A percentile compares a stretch with the other conserved stretches of the same genome.
Conservation (phyloP, 1,140 invertebrate species). For the Planococcus citri region DNA sequence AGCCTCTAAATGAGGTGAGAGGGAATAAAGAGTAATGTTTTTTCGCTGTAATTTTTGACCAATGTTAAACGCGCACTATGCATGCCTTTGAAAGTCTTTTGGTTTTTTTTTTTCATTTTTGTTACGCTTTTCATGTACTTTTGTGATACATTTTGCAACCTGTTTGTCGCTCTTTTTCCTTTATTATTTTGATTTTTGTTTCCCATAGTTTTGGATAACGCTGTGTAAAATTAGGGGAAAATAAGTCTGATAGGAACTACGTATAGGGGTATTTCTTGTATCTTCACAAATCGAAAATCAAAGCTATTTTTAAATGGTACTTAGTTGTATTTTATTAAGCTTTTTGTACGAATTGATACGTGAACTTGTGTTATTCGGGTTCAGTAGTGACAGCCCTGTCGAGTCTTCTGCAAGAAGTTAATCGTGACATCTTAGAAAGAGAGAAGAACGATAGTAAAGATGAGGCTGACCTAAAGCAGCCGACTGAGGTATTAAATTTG, state of each 20-base stretch:
- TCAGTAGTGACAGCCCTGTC: conserved; percentile 58
- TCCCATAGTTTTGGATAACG: neutral
- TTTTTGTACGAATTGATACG: neutral
- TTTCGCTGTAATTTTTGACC: neutral
- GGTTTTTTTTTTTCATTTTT: no score
- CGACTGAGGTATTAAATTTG: neutral
- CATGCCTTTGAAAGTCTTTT: conserved; percentile 11
- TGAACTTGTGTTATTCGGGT: conserved; percentile 21
- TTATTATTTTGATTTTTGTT: neutral
- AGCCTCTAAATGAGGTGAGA: conserved; percentile 23
- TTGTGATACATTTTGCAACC: conserved; percentile 1
- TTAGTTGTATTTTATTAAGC: neutral
- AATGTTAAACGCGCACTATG: neutral
- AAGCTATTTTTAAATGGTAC: neutral
- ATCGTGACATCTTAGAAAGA: conserved; percentile 29
- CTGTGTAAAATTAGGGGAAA: neutral
- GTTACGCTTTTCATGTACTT: neutral
- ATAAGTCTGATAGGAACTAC: no score
- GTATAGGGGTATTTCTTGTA: no score
- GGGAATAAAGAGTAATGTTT: conserved; percentile 22
- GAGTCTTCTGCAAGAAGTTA: conserved; percentile 54
- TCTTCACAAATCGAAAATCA: no score
- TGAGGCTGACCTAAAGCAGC: neutral
- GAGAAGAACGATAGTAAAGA: conserved; percentile 4
- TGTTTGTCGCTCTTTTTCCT: neutral